These are phyloP conservation scores for Lasioglossum lativentre DNA, from an alignment of 2,888 invertebrate genomes.

Conservation along the genomic window DNA sequence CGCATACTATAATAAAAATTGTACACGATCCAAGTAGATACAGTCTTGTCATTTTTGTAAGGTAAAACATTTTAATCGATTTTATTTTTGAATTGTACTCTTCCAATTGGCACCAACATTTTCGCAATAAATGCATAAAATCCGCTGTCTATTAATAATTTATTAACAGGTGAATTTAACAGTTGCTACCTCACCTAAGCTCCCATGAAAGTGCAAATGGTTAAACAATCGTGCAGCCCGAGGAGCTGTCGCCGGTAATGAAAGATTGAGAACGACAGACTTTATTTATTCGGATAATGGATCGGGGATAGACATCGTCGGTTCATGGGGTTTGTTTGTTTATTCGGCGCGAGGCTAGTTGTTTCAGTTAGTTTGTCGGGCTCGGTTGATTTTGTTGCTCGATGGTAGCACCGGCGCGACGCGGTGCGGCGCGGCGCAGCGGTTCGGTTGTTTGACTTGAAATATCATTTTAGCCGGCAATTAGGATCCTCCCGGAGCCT, in stretches of 20 bases:
- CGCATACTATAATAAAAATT: too few relatives aligned
- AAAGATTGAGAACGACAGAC: background rate
- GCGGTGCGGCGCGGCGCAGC: too few relatives aligned
- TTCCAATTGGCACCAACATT: too few relatives aligned
- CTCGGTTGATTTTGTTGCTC: slow-evolving; percentile 4
- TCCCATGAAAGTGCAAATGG: background rate
- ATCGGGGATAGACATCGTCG: background rate
- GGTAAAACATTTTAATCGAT: too few relatives aligned
- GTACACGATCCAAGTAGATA: too few relatives aligned
- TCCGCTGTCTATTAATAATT: background rate
- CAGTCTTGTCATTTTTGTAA: too few relatives aligned
- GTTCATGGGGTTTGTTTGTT: background rate
- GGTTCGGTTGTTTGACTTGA: slow-evolving; percentile 5
- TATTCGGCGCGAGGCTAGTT: background rate
- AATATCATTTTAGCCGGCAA: slow-evolving; percentile 4
- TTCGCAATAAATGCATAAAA: too few relatives aligned
- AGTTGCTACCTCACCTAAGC: background rate
- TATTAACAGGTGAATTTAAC: background rate
- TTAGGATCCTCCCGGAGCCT: background rate
- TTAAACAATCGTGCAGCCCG: background rate
- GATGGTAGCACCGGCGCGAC: background rate
- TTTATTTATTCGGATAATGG: slow-evolving; percentile 6
- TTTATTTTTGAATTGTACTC: too few relatives aligned
- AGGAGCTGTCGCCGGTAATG: background rate
- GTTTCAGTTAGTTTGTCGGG: background rate